Conservation (phyloP, 2,888 invertebrate species). For the Amorpha juglandis region DNA sequence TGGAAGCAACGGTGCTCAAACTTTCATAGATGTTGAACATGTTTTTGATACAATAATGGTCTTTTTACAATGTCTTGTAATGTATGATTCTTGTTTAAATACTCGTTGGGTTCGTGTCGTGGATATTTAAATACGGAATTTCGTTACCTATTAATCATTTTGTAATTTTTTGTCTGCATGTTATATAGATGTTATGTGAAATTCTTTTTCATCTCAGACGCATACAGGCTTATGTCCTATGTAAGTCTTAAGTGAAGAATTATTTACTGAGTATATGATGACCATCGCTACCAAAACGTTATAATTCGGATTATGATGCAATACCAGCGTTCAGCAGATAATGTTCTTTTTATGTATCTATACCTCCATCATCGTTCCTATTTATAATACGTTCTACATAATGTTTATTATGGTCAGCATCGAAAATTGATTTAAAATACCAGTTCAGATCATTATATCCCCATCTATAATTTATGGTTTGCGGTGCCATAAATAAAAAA, state of each 20-base stretch:
- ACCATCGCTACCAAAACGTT: background rate
- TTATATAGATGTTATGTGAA: too few species aligned
- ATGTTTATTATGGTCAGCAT: slow-evolving; percentile 5
- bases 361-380: background rate
- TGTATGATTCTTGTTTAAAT: too few species aligned
- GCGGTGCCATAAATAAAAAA: slow-evolving; percentile 20
- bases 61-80: too few species aligned
- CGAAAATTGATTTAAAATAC: slow-evolving; percentile 24
- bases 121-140: too few species aligned
- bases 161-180: too few species aligned
- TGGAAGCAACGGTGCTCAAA: slow-evolving; percentile 53
- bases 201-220: too few species aligned
- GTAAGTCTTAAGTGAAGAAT: too few species aligned
- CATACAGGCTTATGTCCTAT: too few species aligned
- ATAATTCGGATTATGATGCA: background rate
- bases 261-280: background rate
- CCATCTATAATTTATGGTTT: slow-evolving; percentile 21
- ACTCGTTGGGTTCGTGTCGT: too few species aligned
- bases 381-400: slow-evolving; percentile 9
- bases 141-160: too few species aligned
- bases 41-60: background rate
- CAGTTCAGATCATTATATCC: slow-evolving; percentile 19
- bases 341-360: background rate
- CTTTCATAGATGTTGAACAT: slow-evolving; percentile 22
- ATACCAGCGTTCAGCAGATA: background rate